phyloP scores from a whole-genome alignment of 2,888 invertebrate species.

The Platycheirus rosarum region DNA sequence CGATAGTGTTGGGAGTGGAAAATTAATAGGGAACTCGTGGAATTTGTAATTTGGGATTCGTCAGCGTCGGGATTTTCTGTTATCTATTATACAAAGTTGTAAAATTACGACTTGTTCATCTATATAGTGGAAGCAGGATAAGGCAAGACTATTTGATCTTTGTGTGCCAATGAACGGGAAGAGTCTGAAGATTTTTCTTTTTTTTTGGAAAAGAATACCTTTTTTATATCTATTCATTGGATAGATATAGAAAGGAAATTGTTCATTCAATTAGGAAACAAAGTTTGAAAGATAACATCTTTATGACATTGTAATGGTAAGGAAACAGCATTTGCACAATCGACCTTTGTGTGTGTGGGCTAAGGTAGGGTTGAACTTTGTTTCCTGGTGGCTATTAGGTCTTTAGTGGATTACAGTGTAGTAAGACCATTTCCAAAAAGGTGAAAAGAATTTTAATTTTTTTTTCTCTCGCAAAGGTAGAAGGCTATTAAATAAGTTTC shows the following conservation, averaged over 20 bases:
- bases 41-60: constrained; percentile 25
- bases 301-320: constrained; percentile 44
- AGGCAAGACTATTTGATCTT: background rate
- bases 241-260: constrained; percentile 30
- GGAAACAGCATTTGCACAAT: constrained; percentile 19
- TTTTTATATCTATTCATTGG: constrained; percentile 15
- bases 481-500: background rate
- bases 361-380: background rate
- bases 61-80: background rate
- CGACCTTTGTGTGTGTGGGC: background rate
- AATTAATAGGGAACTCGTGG: constrained; percentile 52
- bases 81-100: background rate
- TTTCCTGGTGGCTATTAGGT: background rate
- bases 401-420: background rate
- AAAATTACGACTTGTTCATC: background rate
- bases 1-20: background rate
- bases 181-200: too few species aligned
- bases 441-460: constrained; percentile 2
- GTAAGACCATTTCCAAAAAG: background rate
- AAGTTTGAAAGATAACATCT: constrained; percentile 16
- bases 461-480: background rate
- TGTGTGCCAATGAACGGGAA: background rate
- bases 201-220: background rate
- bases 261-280: constrained; percentile 53
- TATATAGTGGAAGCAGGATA: background rate